phyloP scores from a whole-genome alignment of 1,140 invertebrate genomes.

The Teleogryllus occipitalis region DNA sequence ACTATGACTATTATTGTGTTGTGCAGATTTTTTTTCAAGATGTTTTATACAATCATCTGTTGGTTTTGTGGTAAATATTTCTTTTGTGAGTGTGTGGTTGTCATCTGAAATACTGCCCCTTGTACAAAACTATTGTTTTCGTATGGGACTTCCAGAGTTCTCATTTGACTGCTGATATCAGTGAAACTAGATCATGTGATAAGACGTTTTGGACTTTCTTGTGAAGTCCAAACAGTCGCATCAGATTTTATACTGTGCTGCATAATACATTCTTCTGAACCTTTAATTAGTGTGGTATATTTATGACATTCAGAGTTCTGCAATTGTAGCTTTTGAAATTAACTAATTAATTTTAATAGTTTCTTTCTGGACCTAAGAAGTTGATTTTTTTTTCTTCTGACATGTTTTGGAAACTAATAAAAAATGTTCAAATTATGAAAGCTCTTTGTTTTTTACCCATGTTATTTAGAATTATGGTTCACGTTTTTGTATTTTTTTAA shows the following conservation, averaged over 20 bases:
- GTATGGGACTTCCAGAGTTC: not conserved
- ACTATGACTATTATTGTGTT: not conserved
- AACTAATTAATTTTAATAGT: not conserved
- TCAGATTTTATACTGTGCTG: not conserved
- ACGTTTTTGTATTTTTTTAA: no score
- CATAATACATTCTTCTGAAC: not conserved
- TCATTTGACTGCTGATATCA: not conserved
- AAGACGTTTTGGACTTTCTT: not conserved
- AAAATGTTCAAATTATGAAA: conserved; percentile 7
- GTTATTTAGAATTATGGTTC: no score
- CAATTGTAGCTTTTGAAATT: not conserved
- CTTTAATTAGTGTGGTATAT: not conserved
- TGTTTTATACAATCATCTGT: not conserved
- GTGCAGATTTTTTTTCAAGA: not conserved
- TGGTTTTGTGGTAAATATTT: no score
- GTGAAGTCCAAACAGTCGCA: no score
- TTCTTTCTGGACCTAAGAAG: not conserved
- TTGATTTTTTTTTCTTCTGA: not conserved
- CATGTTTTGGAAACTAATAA: not conserved
- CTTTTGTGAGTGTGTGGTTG: not conserved
- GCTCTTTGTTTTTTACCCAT: not conserved
- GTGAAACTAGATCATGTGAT: not conserved
- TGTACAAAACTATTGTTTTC: not conserved
- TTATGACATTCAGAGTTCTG: not conserved
- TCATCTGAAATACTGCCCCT: not conserved